phyloP scores from a whole-genome alignment of 2,113 vertebrate species.

The Nansenia antarctica region DNA sequence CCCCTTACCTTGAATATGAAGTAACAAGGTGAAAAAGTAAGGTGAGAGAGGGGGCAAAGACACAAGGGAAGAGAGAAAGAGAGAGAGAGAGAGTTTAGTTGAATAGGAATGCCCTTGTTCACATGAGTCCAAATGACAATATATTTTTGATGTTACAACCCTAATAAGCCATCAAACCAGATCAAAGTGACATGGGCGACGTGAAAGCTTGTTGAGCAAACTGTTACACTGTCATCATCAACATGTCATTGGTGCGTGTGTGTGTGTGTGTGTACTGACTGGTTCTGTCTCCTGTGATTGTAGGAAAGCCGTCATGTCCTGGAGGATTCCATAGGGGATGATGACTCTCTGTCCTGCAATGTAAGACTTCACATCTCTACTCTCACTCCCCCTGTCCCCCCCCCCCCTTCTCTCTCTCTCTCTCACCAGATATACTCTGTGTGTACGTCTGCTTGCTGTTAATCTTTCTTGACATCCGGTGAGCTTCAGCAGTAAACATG shows the following conservation, averaged over 20 bases:
- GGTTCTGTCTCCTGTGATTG: conserved; percentile 18
- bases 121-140: background rate
- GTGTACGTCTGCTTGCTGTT: background rate
- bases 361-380: conserved; percentile 45
- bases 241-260: too few relatives aligned
- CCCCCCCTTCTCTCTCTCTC: background rate
- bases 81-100: too few relatives aligned
- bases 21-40: too few relatives aligned
- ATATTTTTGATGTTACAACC: background rate
- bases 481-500: too few relatives aligned
- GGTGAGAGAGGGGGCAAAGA: too few relatives aligned
- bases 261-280: background rate
- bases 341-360: conserved; percentile 48
- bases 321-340: conserved; percentile 61
- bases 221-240: too few relatives aligned
- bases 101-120: too few relatives aligned
- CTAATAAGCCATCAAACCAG: background rate
- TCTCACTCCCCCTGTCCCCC: conserved; percentile 1
- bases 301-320: conserved; percentile 58
- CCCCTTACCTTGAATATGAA: too few relatives aligned
- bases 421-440: background rate
- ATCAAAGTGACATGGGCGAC: background rate
- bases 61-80: too few relatives aligned
- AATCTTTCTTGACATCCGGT: too few relatives aligned
- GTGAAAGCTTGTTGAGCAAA: background rate